Base-by-base conservation (phyloP, 2,113 vertebrate genomes). In the Miniopterus natalensis region DNA sequence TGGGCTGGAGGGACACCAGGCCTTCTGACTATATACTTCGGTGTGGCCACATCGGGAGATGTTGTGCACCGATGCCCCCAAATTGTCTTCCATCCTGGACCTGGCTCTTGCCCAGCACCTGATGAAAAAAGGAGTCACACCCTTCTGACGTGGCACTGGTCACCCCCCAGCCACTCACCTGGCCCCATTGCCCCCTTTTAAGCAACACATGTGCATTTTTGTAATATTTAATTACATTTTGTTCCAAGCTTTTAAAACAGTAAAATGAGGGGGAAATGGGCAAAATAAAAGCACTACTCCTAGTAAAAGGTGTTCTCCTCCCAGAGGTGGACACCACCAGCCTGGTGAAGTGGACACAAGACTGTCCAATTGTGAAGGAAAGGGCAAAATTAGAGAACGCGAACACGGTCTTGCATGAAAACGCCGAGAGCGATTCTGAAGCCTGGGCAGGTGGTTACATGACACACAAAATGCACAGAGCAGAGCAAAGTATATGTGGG, bases 371-470 rank as follows among this genome's bases (percentile, higher is more conserved):
- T 13, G 10, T 21, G 23, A 74, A 36, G 71, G 27, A 71, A 59
- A 17, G 12, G 13, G 21, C 1, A 3, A 11, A 9, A 8, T 42
- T 1, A 2, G 3, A 45, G 71, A 63, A 31, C 27, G 1, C 0
- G 13, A 25, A 11, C 12, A 0, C 0, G 0, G 5, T 1, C 0
- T 6, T 45, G 15, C 27, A 15, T 17, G 57, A 27, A 36, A 68
- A 40, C 36, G 3, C 40, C 0, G 15, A 27, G 42, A 21, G 18
- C 8, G 0, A 45, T 14, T 61, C 71, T 14, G 42, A 55, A 81
- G 61, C 7, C 12, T 0, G 21, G 77, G 27, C 51, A 25, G 66
- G 45, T 47, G 8, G 5, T 45, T 11, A n/a, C 29, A 9, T 12
- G 29, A 11, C 23, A 3, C 59, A 15, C 21, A 42, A n/a, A 20